A percentile compares a stretch with the other conserved stretches of the same genome.
phyloP scores from a whole-genome alignment of 2,113 vertebrate genomes.

The Lophotis ruficrista region DNA sequence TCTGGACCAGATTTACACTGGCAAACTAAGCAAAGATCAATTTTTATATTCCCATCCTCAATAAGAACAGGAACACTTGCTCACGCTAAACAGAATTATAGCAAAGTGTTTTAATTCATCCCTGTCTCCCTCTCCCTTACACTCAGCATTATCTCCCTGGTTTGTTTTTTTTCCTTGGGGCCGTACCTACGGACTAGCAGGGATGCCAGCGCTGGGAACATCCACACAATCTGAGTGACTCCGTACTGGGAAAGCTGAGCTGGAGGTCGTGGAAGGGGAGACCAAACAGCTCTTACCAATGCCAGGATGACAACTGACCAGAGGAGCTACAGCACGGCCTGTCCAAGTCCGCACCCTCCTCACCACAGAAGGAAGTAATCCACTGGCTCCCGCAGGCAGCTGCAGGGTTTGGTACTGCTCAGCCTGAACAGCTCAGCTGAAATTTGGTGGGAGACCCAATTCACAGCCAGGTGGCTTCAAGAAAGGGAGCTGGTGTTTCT shows the following conservation, averaged over 20 bases:
- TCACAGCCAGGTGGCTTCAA: not conserved
- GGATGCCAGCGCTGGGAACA: not conserved
- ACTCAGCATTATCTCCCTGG: not conserved
- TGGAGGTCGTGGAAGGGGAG: not conserved
- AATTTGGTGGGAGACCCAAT: not conserved
- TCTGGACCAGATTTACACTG: not conserved
- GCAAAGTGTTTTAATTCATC: not conserved
- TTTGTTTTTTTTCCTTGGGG: not conserved
- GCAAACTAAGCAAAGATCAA: not conserved
- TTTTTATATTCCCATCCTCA: not conserved
- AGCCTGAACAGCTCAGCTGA: fast-evolving
- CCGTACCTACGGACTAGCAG: not conserved
- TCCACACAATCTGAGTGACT: fast-evolving
- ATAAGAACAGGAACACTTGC: not conserved
- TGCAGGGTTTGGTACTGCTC: not conserved
- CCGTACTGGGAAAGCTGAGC: not conserved
- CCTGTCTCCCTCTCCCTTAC: not conserved
- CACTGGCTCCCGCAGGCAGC: fast-evolving
- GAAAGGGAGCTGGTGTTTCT: not conserved
- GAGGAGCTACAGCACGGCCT: not conserved
- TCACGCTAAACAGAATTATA: fast-evolving
- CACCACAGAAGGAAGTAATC: fast-evolving
- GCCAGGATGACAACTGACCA: fast-evolving
- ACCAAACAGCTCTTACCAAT: fast-evolving
- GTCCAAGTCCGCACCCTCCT: not conserved